Evolutionary conservation across 2,888 invertebrate genomes (phyloP).

Genomic region (Lordiphosa fenestrarum): DNA sequence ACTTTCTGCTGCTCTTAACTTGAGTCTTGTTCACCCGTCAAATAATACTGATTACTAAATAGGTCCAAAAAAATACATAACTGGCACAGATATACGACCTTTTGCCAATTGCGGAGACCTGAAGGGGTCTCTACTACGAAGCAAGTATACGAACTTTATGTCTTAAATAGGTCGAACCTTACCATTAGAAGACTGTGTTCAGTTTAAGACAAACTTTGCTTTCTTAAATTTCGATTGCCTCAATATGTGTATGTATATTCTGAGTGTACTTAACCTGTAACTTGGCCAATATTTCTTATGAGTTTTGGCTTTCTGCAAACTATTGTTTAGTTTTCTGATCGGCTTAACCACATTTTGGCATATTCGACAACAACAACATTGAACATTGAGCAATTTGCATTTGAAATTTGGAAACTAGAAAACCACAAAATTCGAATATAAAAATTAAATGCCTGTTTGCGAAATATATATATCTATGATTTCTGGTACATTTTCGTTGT

Average conservation of each 20-base stretch:
- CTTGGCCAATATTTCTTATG: constrained; percentile 2
- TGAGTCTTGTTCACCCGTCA: too few relatives aligned
- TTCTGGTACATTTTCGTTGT: constrained; percentile 44
- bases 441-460: constrained; percentile 42
- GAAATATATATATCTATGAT: constrained; percentile 33
- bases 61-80: too few relatives aligned
- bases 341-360: constrained; percentile 30
- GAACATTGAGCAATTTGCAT: constrained; percentile 32
- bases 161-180: too few relatives aligned
- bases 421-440: constrained; percentile 24
- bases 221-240: too few relatives aligned
- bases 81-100: too few relatives aligned
- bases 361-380: constrained; percentile 42
- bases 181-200: not conserved
- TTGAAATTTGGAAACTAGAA: constrained; percentile 27
- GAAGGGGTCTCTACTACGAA: too few relatives aligned
- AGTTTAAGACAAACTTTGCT: not conserved
- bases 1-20: too few relatives aligned
- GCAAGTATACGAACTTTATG: too few relatives aligned
- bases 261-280: too few relatives aligned
- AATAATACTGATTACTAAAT: too few relatives aligned
- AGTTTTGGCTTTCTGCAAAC: constrained; percentile 9
- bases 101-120: too few relatives aligned
- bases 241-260: too few relatives aligned
- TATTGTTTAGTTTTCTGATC: constrained; percentile 4